phyloP scores from a whole-genome alignment of 1,140 invertebrate species.

The Drosophila pachea region DNA sequence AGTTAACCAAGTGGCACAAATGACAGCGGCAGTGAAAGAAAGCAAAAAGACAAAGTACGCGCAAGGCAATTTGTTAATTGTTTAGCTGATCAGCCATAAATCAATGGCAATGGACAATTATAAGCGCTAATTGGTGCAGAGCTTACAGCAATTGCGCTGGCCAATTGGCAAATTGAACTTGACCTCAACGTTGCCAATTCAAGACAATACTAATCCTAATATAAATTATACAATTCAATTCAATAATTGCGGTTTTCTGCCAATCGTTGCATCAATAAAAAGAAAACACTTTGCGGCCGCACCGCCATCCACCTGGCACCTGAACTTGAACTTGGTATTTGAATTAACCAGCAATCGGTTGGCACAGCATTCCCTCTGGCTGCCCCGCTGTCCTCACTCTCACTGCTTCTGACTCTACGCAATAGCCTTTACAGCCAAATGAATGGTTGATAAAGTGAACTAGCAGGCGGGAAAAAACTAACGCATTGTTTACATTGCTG shows the following conservation, averaged over 20 bases:
- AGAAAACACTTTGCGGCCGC: conserved; percentile 29
- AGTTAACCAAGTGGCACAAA: conserved; percentile 18
- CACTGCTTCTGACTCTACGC: too few relatives aligned
- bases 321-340: conserved; percentile 55
- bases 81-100: conserved; percentile 54
- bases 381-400: not conserved
- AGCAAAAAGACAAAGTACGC: conserved; percentile 55
- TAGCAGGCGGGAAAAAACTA: conserved; percentile 40
- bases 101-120: conserved; percentile 73
- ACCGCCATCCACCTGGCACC: conserved; percentile 28
- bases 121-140: conserved; percentile 55
- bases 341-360: conserved; percentile 7
- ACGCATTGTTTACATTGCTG: conserved; percentile 66
- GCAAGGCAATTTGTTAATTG: conserved; percentile 71
- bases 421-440: conserved; percentile 3
- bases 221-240: conserved; percentile 33
- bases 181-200: conserved; percentile 49
- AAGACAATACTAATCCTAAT: conserved; percentile 58
- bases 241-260: conserved; percentile 38
- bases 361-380: conserved; percentile 7
- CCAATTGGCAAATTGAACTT: conserved; percentile 58
- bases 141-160: conserved; percentile 61
- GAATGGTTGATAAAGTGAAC: conserved; percentile 27
- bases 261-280: conserved; percentile 23
- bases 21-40: conserved; percentile 16